phyloP scores from a whole-genome alignment of 2,113 vertebrate genomes.

The Riparia riparia region DNA sequence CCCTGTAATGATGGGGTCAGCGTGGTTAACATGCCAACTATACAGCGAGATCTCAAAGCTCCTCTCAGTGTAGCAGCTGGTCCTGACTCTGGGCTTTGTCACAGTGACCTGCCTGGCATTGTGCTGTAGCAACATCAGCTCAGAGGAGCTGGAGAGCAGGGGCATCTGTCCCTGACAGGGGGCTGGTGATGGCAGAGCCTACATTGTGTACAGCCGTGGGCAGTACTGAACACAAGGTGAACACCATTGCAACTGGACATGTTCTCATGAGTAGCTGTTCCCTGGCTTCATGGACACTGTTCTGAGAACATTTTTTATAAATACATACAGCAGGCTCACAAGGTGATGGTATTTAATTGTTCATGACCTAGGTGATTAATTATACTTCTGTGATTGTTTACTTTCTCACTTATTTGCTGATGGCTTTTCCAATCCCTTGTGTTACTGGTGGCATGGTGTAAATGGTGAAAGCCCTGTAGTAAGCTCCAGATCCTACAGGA shows the following conservation, averaged over 20 bases:
- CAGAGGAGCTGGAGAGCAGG: background rate
- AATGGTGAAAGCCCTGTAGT: background rate
- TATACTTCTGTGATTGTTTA: background rate
- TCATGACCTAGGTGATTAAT: background rate
- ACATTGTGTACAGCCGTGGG: accelerated
- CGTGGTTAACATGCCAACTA: accelerated
- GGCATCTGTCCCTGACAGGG: background rate
- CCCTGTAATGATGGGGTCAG: background rate
- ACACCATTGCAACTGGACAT: no score
- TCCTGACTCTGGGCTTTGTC: background rate
- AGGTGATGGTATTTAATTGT: background rate
- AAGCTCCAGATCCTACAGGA: background rate
- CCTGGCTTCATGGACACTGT: background rate
- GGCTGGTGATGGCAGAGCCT: background rate
- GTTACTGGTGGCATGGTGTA: background rate
- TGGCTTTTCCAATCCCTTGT: background rate
- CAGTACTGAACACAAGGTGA: accelerated
- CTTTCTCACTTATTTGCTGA: background rate
- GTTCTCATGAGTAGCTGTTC: background rate
- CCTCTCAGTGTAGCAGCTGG: background rate
- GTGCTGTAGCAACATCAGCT: background rate
- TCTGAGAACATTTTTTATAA: background rate
- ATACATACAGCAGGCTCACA: background rate
- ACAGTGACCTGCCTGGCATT: background rate
- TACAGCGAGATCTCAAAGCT: background rate